Evolutionary conservation across 64 coral and sea anemone species (phyloP).

Genomic region (Hydrozoanthus tunicans): DNA sequence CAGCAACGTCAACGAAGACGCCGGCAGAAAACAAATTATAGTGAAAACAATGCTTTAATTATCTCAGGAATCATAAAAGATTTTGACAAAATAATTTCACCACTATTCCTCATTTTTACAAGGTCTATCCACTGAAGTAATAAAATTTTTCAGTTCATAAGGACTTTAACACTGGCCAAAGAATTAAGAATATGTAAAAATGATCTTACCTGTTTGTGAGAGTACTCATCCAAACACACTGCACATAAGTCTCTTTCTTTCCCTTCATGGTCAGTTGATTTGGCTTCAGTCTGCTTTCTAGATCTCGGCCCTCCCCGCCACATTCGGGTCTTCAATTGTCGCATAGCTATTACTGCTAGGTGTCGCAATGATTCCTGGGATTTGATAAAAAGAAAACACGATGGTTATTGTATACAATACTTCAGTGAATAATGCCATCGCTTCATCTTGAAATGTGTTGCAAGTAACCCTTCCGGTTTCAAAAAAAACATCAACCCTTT

Average conservation of each 20-base stretch:
- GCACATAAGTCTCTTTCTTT: constrained; percentile 61
- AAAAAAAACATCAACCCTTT: too few relatives aligned
- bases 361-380: constrained; percentile 61
- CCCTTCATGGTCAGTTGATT: neutral
- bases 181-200: neutral
- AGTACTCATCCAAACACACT: constrained; percentile 69
- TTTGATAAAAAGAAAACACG: neutral
- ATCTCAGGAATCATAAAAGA: too few relatives aligned
- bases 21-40: too few relatives aligned
- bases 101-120: too few relatives aligned
- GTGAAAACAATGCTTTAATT: too few relatives aligned
- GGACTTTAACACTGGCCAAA: neutral
- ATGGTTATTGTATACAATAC: neutral
- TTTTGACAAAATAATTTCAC: too few relatives aligned
- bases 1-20: too few relatives aligned
- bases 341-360: constrained; percentile 43
- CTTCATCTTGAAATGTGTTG: too few relatives aligned
- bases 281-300: neutral
- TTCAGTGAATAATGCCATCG: neutral
- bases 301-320: constrained; percentile 3
- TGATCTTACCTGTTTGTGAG: constrained; percentile 57
- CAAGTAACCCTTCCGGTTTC: too few relatives aligned
- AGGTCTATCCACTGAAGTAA: too few relatives aligned
- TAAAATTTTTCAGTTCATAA: too few relatives aligned
- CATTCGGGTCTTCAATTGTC: constrained; percentile 58